Percentiles rank a stretch among this genome's conserved stretches.
These are phyloP conservation scores for Anhinga anhinga DNA, from an alignment of 2,113 vertebrate species.

Conservation along the genomic window DNA sequence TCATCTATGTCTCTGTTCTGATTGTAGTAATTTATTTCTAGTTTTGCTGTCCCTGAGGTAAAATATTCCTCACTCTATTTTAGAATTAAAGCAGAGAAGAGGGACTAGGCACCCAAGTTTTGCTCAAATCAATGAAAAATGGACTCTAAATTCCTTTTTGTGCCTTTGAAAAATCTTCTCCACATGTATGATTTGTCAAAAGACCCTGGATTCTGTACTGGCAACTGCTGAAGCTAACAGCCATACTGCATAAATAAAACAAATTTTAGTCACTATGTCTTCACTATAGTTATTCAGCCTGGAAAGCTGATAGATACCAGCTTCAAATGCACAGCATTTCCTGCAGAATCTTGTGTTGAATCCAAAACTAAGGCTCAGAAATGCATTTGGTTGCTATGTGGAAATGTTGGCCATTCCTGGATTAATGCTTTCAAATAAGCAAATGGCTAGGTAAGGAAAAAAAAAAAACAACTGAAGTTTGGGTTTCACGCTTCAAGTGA, in stretches of 20 bases:
- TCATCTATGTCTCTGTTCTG: not conserved
- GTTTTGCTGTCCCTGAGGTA: not conserved
- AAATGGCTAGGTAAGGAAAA: constrained; percentile 55
- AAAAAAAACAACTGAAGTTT: not conserved
- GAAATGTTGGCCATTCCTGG: not conserved
- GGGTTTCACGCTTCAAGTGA: constrained; percentile 39
- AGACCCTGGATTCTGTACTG: not conserved
- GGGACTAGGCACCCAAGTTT: not conserved
- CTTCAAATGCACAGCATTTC: not conserved
- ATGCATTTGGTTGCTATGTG: not conserved
- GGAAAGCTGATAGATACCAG: not conserved
- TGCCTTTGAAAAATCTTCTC: not conserved
- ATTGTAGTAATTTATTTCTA: not conserved
- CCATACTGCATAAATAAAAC: not conserved
- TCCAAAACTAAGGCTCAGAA: not conserved
- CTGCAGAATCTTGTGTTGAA: not conserved
- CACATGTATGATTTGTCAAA: accelerated
- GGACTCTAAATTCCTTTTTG: not conserved
- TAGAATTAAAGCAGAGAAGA: not conserved
- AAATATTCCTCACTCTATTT: not conserved
- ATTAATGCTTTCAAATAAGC: constrained; percentile 20
- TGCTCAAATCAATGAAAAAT: not conserved
- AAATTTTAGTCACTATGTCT: not conserved
- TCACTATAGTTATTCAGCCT: not conserved
- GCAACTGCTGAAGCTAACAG: not conserved